Base-by-base conservation (phyloP, 1,140 invertebrate species). In the Drosophila ironensis region DNA sequence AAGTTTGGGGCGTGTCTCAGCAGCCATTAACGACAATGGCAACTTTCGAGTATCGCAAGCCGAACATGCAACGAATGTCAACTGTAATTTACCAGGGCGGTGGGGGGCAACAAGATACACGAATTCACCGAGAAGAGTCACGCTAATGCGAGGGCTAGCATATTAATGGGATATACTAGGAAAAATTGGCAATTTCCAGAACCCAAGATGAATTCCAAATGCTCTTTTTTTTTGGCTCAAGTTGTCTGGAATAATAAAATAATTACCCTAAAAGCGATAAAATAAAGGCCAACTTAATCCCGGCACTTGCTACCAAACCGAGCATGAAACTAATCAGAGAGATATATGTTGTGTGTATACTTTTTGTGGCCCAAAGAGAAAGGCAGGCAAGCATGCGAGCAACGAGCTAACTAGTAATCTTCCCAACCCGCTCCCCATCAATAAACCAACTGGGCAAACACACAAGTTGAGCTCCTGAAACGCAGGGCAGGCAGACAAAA, bases 21-120 rank as follows among this genome's bases (percentile, higher is more conserved):
- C 20, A 20, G 37, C 37, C 56, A 60, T 77, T 78, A 72, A 77
- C 56, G 60, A 61, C 56, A 72, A 52, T 61, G 61, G 67, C 47
- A 75, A 67, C 46, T 78, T 42, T 35, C 37, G 35, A 57, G 71
- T 52, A 42, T 71, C 35, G 54, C 16, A 22, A 25, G 56, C 57
- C 37, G 51, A 33, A 60, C 69, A 78, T 80, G 68, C 74, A 72
- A 78, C 75, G 52, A 70, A 56, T 70, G 70, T 78, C 56, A 80
- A 78, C 69, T 20, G 37, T 72, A 78, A 78, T 78, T 78, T 73
- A 63, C 16, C 51, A 50, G 41, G 35, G 51, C 51, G 35, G 25
- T 63, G 59, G n/a, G n/a, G n/a, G n/a, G n/a, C n/a, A n/a, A n/a
- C 16, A 38, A 45, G 27, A 68, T 45, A 44, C 47, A 45, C 33